Evolutionary conservation across 1,140 invertebrate species (phyloP).

Genomic region (Cydia splendana): DNA sequence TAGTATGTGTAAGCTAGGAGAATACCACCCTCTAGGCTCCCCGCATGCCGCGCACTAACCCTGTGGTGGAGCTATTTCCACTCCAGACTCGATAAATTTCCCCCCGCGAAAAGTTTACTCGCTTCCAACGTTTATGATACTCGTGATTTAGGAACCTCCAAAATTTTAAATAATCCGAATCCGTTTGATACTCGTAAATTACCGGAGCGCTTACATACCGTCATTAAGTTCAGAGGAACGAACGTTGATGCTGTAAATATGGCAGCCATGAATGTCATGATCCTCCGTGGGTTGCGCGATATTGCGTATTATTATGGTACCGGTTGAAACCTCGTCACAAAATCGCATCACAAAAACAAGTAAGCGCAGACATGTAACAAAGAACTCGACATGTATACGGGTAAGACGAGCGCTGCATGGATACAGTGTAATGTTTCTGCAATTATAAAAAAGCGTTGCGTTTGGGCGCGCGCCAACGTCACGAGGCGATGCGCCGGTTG

Average conservation of each 20-base stretch:
- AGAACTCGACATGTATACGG: background rate
- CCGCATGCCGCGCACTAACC: background rate
- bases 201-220: slow-evolving; percentile 15
- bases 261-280: background rate
- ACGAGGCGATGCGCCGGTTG: slow-evolving; percentile 19
- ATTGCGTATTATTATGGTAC: background rate
- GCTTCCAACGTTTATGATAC: slow-evolving; percentile 45
- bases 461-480: slow-evolving; percentile 34
- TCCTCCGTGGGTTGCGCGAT: background rate
- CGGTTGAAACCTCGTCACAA: background rate
- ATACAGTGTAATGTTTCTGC: slow-evolving; percentile 37
- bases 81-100: slow-evolving; percentile 42
- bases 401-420: slow-evolving; percentile 37
- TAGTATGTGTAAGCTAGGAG: slow-evolving; percentile 22
- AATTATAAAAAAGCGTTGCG: slow-evolving; percentile 28
- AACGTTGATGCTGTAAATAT: slow-evolving; percentile 15
- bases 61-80: slow-evolving; percentile 36
- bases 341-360: slow-evolving; percentile 21
- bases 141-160: slow-evolving; percentile 48
- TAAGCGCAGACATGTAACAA: background rate
- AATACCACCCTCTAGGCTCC: slow-evolving; percentile 33
- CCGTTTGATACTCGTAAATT: slow-evolving; percentile 34
- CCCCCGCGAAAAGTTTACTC: slow-evolving; percentile 45
- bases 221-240: slow-evolving; percentile 23
- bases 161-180: slow-evolving; percentile 23